Evolutionary conservation across 2,797 vertebrate species (phyloP).

Genomic region (Momotus momota): DNA sequence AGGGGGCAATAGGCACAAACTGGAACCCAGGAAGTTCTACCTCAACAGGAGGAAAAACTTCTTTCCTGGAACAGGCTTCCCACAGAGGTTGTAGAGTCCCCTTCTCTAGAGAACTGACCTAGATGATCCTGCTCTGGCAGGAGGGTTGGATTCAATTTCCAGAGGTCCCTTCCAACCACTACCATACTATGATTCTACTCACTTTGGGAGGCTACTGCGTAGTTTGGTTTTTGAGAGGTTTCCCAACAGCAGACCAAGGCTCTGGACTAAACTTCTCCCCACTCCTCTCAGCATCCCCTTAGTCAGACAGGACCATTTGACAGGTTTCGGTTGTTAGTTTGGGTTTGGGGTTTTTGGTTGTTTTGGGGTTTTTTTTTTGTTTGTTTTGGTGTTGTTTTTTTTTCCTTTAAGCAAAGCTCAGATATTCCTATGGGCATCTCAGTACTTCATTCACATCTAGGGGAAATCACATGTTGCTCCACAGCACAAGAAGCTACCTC

Average conservation of each 20-base stretch:
- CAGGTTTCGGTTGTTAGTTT: not conserved
- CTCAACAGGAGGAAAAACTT: too few relatives aligned
- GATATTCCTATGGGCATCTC: not conserved
- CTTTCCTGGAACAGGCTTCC: too few relatives aligned
- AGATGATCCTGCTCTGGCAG: too few relatives aligned
- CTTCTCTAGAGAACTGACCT: too few relatives aligned
- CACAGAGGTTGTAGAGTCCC: too few relatives aligned
- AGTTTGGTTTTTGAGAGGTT: not conserved
- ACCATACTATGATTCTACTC: too few relatives aligned
- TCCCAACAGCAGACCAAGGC: not conserved
- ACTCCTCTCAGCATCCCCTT: not conserved
- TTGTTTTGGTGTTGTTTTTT: too few relatives aligned
- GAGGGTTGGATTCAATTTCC: too few relatives aligned
- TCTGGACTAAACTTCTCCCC: not conserved
- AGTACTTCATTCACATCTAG: not conserved
- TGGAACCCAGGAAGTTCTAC: too few relatives aligned
- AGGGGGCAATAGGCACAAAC: too few relatives aligned
- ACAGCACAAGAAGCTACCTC: not conserved
- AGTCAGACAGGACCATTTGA: not conserved
- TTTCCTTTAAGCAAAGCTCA: not conserved
- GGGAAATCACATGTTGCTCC: not conserved
- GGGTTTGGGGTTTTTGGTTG: too few relatives aligned
- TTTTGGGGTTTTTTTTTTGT: not conserved
- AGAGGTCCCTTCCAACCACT: too few relatives aligned
- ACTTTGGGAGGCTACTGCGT: not conserved